These are phyloP conservation scores for Parauchenoglanis punctatus DNA, from an alignment of 2,797 vertebrate genomes.

Conservation along the genomic window DNA sequence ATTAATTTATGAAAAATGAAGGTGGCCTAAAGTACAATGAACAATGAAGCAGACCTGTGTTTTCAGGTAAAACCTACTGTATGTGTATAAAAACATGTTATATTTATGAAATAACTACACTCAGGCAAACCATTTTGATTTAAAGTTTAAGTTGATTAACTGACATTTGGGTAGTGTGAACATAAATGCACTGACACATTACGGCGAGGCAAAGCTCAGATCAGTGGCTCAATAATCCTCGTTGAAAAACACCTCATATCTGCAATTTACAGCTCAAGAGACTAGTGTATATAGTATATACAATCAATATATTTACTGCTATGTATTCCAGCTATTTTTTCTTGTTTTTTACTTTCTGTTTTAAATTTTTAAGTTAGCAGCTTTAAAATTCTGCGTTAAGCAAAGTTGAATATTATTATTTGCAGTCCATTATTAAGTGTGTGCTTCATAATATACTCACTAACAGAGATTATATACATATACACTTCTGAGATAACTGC, in stretches of 20 bases:
- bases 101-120: constrained; percentile 64
- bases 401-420: background rate
- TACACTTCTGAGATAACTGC: background rate
- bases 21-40: constrained; percentile 53
- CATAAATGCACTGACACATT: constrained; percentile 25
- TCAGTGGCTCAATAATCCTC: background rate
- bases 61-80: constrained; percentile 54
- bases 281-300: background rate
- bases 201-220: background rate
- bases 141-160: background rate
- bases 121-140: constrained; percentile 56
- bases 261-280: background rate
- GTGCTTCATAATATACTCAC: background rate
- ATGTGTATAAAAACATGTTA: constrained; percentile 45
- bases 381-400: background rate
- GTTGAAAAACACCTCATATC: background rate
- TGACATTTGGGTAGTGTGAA: background rate
- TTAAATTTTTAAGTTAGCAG: background rate
- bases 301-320: background rate
- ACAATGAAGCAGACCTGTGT: constrained; percentile 50
- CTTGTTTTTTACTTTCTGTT: background rate
- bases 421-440: background rate
- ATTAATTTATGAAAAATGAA: constrained; percentile 60
- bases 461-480: background rate
- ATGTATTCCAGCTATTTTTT: background rate